Base-by-base conservation (phyloP, 2,113 vertebrate genomes). In the Pagrus major region DNA sequence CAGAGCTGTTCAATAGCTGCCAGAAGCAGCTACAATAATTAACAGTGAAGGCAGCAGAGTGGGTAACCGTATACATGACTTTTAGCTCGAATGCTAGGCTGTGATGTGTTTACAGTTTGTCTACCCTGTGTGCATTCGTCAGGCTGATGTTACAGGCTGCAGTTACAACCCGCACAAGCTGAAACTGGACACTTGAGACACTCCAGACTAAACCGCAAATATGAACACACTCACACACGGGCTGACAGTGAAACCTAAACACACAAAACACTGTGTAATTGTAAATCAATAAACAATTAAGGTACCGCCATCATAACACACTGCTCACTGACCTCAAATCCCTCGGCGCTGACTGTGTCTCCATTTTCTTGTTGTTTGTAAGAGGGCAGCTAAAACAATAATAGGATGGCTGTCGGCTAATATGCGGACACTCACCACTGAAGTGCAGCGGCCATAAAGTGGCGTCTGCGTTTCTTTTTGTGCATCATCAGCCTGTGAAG, bases 211-310 rank as follows among this genome's bases (percentile, higher is more conserved):
- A 72, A 64, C 71, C 68, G 71, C 68, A 83, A 37, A 51, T 51
- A 65, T 51, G 51, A 59, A 7, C 23, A 76, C 29, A 51, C 52
- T n/a, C 44, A 35, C 70, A 68, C 37, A 47, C 56, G 35, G 56
- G 33, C 54, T 49, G 8, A 52, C 29, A 33, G 47, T 23, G 66
- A 84, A 85, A 75, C 60, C 73, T 27, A 44, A 64, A 76, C 77
- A 75, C 76, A 88, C 71, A 74, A 76, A 88, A 71, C 79, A 90
- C 66, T 69, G 49, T 82, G 86, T 88, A 88, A 90, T 89, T 91
- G 89, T 85, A 89, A 91, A 93, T 93, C 90, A 84, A 92, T 93
- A 91, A 91, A 91, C 89, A 90, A 87, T 93, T 89, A 91, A 79
- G 77, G 72, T 25, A 71, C 55, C 66, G 37, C 67, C 69, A 60